Evolutionary conservation across 2,797 vertebrate genomes (phyloP).

Genomic region (Rallus crepitans): DNA sequence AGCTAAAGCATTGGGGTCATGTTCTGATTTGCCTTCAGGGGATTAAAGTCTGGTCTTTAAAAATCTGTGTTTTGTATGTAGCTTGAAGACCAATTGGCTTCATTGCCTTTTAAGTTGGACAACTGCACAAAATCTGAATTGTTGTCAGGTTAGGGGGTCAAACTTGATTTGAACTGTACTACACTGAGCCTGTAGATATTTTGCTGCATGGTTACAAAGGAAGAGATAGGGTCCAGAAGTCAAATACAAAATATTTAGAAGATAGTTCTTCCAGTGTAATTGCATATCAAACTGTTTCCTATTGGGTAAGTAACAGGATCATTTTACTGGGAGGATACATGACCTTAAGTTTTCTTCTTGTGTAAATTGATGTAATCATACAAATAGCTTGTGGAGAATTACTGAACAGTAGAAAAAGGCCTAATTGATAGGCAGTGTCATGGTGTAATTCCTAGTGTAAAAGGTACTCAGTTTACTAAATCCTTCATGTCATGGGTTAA

Average conservation of each 20-base stretch:
- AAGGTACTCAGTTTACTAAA: neutral
- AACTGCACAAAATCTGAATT: neutral
- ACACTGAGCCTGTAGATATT: neutral
- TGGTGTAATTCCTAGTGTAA: neutral
- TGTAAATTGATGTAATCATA: neutral
- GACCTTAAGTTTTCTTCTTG: neutral
- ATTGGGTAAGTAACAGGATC: neutral
- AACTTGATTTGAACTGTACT: neutral
- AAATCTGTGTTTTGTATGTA: neutral
- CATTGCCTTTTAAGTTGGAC: neutral
- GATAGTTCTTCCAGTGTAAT: neutral
- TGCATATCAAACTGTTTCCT: neutral
- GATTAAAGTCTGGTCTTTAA: neutral
- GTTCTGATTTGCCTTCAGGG: neutral
- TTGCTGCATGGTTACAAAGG: neutral
- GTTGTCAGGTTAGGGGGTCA: neutral
- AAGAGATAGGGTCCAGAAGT: neutral
- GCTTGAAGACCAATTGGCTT: neutral
- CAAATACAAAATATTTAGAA: neutral
- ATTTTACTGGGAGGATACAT: fast-evolving
- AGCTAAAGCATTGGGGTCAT: neutral
- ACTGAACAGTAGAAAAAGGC: neutral
- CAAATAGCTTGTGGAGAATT: neutral
- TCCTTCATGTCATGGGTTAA: neutral
- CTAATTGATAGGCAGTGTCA: neutral